Base-by-base conservation (phyloP, 2,888 invertebrate genomes). In the Alcis repandata region DNA sequence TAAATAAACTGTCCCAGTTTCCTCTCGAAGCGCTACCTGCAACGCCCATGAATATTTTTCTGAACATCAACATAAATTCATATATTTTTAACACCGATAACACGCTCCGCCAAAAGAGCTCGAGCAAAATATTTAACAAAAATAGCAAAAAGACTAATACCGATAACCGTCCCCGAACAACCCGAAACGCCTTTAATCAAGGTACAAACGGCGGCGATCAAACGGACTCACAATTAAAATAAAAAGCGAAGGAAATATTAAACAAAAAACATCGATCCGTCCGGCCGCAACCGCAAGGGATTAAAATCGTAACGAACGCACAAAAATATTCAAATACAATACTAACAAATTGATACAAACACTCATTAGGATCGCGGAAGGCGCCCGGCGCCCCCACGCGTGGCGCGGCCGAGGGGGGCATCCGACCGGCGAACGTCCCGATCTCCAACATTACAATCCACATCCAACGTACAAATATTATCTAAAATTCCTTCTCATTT, bases 401-500 rank as follows among this genome's bases (percentile, higher is more conserved):
- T 51, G 61, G 63, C 68, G 63, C 58, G 63, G 64, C 51, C 70
- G 74, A 67, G 73, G 68, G 76, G 77, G 75, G 65, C 68, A 69
- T 64, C 72, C 71, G 73, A 69, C 73, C 77, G 72, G 71, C 75
- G 70, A 77, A 78, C 76, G 82, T 77, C 73, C 83, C 85, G 85
- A 86, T 87, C 87, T 86, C 87, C 86, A 86, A 88, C 91, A 88
- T 91, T 92, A 92, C 93, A 92, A 92, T 93, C 91, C 92, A 91
- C 92, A 92, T 92, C 89, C 92, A 88, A 84, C 92, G 92, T 91
- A 93, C 93, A 93, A 93, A 93, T 93, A 92, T 93, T 93, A 93
- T 93, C 93, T 93, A 92, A 92, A 93, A 93, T 93, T 93, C 93
- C 93, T 93, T 92, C 93, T 93, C 93, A 93, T 93, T 93, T 93